Evolutionary conservation across 2,113 vertebrate species (phyloP), one percentile per base, ranked within the genome.

Genomic region (Zapus hudsonius): DNA sequence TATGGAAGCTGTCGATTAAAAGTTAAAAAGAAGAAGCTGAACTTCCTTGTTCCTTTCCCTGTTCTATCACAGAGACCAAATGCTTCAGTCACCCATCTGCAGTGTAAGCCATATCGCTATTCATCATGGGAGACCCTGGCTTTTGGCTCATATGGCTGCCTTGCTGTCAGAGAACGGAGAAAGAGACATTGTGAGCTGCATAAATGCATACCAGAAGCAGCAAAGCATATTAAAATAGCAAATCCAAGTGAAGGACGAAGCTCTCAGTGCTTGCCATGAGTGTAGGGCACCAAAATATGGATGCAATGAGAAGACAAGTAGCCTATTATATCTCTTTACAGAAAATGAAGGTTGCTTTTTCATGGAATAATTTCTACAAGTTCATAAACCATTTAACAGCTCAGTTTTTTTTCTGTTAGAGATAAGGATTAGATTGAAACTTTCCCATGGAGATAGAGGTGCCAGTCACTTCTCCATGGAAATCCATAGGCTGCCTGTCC

Each of bases 331-430:
- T 64, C 81, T 76, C 47, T 78, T 67, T 84, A 55, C n/a, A 78
- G 66, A 95, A 95, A 93, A 87, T 78, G 79, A 72, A 87, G 67
- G 93, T 57, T 79, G 20, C 64, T 94, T 93, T 73, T 89, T 66
- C 25, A 82, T 8, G 17, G 36, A 84, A 87, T 64, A 84, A 82
- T 80, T 85, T 87, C 64, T 23, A 78, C 42, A 87, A 76, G 85
- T 47, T 69, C 83, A 57, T 52, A 76, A 81, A 76, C 47, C 63
- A 27, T 82, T 55, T 47, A 81, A 47, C 15, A 73, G 82, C 36
- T 87, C 66, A 66, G 40, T 78, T 69, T 89, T 89, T 63, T 75
- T 52, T 52, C 52, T 69, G 81, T 82, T 94, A 90, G 87, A 82
- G 63, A 85, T 94, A 85, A 82, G 64, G 22, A 87, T 72, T 92